Evolutionary conservation across 2,113 vertebrate species (phyloP).

Genomic region (Oncorhynchus tshawytscha): DNA sequence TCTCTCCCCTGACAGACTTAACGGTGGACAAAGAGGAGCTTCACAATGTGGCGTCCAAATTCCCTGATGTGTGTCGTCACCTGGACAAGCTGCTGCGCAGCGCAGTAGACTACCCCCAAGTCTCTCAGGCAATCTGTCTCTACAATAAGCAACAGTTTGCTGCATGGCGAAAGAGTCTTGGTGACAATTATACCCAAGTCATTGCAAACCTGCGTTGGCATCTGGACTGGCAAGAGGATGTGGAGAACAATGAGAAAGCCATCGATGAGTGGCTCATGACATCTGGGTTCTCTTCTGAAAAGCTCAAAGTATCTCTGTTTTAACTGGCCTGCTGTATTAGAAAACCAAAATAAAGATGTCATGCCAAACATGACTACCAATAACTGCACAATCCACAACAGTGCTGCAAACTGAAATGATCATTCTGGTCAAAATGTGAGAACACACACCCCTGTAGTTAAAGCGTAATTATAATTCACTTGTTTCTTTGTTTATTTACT

Average conservation of each 20-base stretch:
- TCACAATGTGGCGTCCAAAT: conserved; percentile 77
- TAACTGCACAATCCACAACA: too few relatives aligned
- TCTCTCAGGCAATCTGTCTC: conserved; percentile 79
- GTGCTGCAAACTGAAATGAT: too few relatives aligned
- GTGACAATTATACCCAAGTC: conserved; percentile 81
- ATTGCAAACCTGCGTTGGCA: conserved; percentile 93
- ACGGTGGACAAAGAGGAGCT: conserved; percentile 85
- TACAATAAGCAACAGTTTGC: conserved; percentile 88
- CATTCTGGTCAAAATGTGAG: too few relatives aligned
- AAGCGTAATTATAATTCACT: too few relatives aligned
- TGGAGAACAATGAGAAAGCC: conserved; percentile 71
- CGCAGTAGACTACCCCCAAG: conserved; percentile 82
- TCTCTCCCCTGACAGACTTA: conserved; percentile 77
- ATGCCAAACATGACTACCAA: too few relatives aligned
- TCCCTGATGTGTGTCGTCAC: conserved; percentile 66
- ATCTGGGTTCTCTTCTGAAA: background rate
- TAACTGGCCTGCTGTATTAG: too few relatives aligned
- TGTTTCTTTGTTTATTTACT: too few relatives aligned
- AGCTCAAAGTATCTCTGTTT: too few relatives aligned
- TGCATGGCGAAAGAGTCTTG: conserved; percentile 80
- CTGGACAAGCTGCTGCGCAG: conserved; percentile 82
- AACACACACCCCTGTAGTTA: too few relatives aligned
- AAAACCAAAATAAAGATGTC: too few relatives aligned
- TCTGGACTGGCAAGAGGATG: conserved; percentile 85
- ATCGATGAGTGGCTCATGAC: conserved; percentile 79